A percentile compares a stretch with the other conserved stretches of the same genome.
phyloP scores from a whole-genome alignment of 2,113 vertebrate genomes.

The Leuciscus idus region DNA sequence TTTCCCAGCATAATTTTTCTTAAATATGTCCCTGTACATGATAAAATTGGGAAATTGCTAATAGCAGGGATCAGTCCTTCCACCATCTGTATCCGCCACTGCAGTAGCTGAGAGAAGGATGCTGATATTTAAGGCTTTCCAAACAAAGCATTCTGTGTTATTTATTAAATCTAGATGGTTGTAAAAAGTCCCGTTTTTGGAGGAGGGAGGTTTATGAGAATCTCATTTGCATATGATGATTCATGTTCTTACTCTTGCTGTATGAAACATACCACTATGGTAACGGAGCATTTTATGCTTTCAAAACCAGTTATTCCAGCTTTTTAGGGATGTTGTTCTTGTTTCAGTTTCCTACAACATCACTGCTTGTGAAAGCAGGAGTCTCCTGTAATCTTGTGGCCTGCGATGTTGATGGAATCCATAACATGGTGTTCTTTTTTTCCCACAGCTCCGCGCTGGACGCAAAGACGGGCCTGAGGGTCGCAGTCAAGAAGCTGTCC shows the following conservation, averaged over 20 bases:
- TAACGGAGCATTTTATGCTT: not conserved
- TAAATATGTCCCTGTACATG: no score
- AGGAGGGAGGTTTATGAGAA: no score
- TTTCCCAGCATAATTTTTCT: no score
- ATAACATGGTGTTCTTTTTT: slow-evolving; percentile 14
- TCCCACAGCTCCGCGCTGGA: slow-evolving; percentile 85
- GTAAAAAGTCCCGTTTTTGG: no score
- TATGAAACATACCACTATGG: not conserved
- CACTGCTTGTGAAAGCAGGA: not conserved
- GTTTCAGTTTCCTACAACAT: not conserved
- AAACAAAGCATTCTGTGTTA: no score
- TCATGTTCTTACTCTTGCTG: not conserved
- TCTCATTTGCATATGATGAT: not conserved
- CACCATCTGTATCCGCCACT: not conserved
- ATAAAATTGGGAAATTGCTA: not conserved
- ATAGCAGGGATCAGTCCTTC: not conserved
- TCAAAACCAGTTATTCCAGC: not conserved
- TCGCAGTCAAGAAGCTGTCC: slow-evolving; percentile 97
- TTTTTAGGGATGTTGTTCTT: not conserved
- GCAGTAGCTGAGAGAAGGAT: not conserved
- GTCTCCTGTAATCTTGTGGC: not conserved
- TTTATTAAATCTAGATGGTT: no score
- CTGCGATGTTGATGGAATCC: not conserved
- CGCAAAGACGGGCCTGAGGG: slow-evolving; percentile 79
- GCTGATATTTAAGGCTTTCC: no score